Conservation (phyloP, 1,140 invertebrate genomes). For the Lucilia sericata region DNA sequence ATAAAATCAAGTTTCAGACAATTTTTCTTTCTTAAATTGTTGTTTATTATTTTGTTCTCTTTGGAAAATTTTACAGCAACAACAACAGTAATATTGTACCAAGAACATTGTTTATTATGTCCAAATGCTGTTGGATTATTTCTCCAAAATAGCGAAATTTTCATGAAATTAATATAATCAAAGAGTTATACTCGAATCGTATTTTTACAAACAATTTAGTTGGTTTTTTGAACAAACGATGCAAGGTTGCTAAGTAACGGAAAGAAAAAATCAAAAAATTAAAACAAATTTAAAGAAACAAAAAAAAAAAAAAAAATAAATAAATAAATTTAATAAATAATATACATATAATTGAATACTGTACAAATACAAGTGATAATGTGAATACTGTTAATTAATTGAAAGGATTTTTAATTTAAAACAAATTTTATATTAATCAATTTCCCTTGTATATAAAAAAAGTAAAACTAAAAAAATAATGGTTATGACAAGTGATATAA, state of each 20-base stretch:
- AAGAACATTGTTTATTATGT: background rate
- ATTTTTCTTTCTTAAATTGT: constrained; percentile 5
- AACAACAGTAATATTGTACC: background rate
- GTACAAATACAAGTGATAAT: background rate
- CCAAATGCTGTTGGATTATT: background rate
- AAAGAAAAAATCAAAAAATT: background rate
- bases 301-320: background rate
- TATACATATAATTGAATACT: background rate
- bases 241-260: background rate
- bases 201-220: background rate
- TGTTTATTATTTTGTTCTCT: constrained; percentile 7
- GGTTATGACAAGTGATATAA: background rate
- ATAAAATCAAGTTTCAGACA: background rate
- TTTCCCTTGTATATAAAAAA: background rate
- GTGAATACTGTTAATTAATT: background rate
- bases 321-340: background rate
- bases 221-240: background rate
- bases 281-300: background rate
- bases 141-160: background rate
- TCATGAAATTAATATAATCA: background rate
- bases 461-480: background rate
- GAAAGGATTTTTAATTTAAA: background rate
- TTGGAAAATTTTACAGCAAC: background rate
- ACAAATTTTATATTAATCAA: constrained; percentile 15
- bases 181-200: background rate